Evolutionary conservation across 2,113 vertebrate species (phyloP).

Genomic region (Coracopsis vasa): DNA sequence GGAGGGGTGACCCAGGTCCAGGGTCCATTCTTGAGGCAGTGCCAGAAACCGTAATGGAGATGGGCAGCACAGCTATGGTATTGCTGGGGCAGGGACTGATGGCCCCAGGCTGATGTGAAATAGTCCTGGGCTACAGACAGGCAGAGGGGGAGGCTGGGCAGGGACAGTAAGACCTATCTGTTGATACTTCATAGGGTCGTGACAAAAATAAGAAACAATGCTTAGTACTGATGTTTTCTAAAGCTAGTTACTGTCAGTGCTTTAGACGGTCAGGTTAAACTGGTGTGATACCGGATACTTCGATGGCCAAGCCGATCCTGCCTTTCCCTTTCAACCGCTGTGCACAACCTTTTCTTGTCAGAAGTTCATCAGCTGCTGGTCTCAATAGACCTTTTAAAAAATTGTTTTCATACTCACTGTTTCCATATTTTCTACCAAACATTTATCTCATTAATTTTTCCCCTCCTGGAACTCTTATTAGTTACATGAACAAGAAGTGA

Average conservation of each 20-base stretch:
- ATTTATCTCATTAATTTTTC: conserved; percentile 45
- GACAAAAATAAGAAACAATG: neutral
- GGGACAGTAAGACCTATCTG: too few relatives aligned
- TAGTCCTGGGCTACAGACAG: neutral
- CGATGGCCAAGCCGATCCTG: rapidly evolving
- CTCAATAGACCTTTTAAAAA: neutral
- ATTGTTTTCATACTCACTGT: neutral
- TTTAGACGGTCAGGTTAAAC: neutral
- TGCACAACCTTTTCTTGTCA: rapidly evolving
- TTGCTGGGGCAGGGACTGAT: neutral
- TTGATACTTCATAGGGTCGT: neutral
- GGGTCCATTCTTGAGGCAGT: neutral
- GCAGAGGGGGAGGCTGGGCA: neutral
- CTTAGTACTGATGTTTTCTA: neutral
- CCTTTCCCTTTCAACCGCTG: rapidly evolving
- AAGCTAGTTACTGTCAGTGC: neutral
- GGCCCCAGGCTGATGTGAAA: neutral
- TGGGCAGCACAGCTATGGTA: rapidly evolving
- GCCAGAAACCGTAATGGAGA: neutral
- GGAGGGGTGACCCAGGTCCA: neutral
- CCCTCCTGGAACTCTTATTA: conserved; percentile 60
- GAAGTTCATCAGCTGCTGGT: neutral
- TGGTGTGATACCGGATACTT: rapidly evolving
- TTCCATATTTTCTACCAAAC: conserved; percentile 36
- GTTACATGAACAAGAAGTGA: conserved; percentile 64